Base-by-base conservation (phyloP, 2,797 vertebrate genomes). In the Pampus argenteus region DNA sequence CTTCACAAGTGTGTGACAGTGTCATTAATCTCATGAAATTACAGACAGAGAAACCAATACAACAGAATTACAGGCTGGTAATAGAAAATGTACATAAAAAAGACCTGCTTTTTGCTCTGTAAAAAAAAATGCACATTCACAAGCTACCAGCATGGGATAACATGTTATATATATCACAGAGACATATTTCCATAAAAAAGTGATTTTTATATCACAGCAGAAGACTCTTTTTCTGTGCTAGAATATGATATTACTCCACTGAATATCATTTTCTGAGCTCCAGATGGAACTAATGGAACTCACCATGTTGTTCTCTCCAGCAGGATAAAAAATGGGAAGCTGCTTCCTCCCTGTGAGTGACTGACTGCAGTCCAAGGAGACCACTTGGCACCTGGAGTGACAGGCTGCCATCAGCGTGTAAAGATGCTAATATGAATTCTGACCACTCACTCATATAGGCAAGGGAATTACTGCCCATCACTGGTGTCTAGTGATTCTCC, bases 401-500 rank as follows among this genome's bases (percentile, higher is more conserved):
- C 91, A 90, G 88, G 73, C 89, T 90, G 90, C 88, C 88, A 87
- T 89, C 91, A 82, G 90, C 42, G 73, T 82, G 82, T 78, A 90
- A 91, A 93, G 89, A 92, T 88, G 89, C 88, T 91, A 89, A 92
- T 93, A 91, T 87, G 89, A 92, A 93, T 93, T 93, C 90, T 89
- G 89, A 93, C 92, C 92, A 91, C 89, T 92, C 83, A 69, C 87
- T 91, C 85, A 74, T 77, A 86, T 78, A 86, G 89, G 79, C 88
- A 61, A 67, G 89, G 89, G 91, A 90, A 89, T 93, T 90, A 88
- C 87, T 79, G 83, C 82, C 88, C 82, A 86, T 91, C 90, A 85
- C 81, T 71, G 60, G 55, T 57, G 42, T 85, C 78, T 57, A 68
- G 79, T 85, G 83, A 83, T 89, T 86, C 84, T 91, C 85, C 86